A percentile compares a stretch with the other conserved stretches of the same genome.
These are phyloP conservation scores for Sterna hirundo DNA, from an alignment of 2,113 vertebrate genomes.

Conservation along the genomic window DNA sequence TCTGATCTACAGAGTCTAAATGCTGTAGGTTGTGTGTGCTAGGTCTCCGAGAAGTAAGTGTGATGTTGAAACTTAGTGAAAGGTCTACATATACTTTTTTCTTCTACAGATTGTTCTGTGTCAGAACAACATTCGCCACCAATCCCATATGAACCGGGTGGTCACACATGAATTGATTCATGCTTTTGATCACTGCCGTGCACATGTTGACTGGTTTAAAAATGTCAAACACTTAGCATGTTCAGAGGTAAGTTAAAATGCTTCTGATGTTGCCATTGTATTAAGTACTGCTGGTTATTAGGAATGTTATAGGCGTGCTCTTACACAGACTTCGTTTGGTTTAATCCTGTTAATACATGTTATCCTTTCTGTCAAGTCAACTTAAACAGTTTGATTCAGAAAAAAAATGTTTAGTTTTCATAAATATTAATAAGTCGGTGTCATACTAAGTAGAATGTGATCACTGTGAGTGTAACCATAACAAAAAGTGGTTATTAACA, in stretches of 20 bases:
- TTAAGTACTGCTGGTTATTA: background rate
- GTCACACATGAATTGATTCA: constrained; percentile 96
- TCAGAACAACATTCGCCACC: constrained; percentile 93
- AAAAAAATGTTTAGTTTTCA: background rate
- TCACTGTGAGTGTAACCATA: background rate
- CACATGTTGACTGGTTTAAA: constrained; percentile 94
- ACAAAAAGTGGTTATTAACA: background rate
- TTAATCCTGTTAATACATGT: background rate
- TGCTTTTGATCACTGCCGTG: constrained; percentile 95
- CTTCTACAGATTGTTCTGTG: constrained; percentile 91
- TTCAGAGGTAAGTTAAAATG: constrained; percentile 85
- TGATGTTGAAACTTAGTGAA: background rate
- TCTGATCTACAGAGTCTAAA: background rate
- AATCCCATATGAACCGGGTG: constrained; percentile 93
- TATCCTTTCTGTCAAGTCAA: background rate
- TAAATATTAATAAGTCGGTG: background rate
- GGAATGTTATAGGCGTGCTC: background rate
- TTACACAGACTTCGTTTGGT: background rate
- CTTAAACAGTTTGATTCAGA: background rate
- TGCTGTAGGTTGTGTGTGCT: background rate
- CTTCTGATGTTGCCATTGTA: background rate
- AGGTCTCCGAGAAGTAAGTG: background rate
- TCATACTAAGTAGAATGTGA: background rate
- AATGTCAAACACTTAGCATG: constrained; percentile 91
- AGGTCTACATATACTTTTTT: background rate